Percentiles rank a stretch among this genome's conserved stretches.
These are phyloP conservation scores for Furcifer pardalis DNA, from an alignment of 2,797 vertebrate species.

Conservation along the genomic window DNA sequence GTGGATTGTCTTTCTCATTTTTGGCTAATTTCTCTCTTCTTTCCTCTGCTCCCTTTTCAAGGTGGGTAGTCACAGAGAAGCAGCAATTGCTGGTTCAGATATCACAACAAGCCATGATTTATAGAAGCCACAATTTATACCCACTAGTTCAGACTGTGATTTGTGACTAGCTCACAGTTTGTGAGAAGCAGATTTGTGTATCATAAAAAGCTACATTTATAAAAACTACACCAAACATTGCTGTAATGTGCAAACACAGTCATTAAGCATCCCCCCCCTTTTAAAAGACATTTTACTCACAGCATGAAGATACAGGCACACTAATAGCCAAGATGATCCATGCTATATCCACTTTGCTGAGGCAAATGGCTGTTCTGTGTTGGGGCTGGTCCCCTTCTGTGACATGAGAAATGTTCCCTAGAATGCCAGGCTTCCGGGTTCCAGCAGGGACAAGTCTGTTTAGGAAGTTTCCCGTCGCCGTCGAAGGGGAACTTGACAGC, in stretches of 20 bases:
- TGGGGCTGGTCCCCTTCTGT: slow-evolving; percentile 82
- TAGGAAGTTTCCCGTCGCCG: slow-evolving; percentile 87
- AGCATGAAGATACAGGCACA: slow-evolving; percentile 94
- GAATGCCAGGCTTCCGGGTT: slow-evolving; percentile 82
- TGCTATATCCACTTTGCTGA: slow-evolving; percentile 94
- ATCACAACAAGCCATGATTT: not conserved
- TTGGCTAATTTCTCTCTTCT: not conserved
- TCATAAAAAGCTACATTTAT: not conserved
- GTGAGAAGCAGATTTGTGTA: not conserved
- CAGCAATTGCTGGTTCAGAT: not conserved
- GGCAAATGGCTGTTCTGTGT: slow-evolving; percentile 87
- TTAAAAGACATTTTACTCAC: slow-evolving; percentile 83
- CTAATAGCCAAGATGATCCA: slow-evolving; percentile 97
- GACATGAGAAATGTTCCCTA: slow-evolving; percentile 87
- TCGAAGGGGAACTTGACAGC: slow-evolving; percentile 75
- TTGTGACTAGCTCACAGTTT: not conserved
- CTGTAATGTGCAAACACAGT: not conserved
- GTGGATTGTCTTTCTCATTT: not conserved
- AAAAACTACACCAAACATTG: not conserved
- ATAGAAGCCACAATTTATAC: not conserved
- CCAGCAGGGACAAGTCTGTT: slow-evolving; percentile 88
- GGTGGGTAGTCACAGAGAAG: not conserved
- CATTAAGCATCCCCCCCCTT: not conserved
- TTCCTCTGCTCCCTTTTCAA: not conserved
- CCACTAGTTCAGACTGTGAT: not conserved